Evolutionary conservation across 2,113 vertebrate species (phyloP).

Genomic region (Mustela lutreola): DNA sequence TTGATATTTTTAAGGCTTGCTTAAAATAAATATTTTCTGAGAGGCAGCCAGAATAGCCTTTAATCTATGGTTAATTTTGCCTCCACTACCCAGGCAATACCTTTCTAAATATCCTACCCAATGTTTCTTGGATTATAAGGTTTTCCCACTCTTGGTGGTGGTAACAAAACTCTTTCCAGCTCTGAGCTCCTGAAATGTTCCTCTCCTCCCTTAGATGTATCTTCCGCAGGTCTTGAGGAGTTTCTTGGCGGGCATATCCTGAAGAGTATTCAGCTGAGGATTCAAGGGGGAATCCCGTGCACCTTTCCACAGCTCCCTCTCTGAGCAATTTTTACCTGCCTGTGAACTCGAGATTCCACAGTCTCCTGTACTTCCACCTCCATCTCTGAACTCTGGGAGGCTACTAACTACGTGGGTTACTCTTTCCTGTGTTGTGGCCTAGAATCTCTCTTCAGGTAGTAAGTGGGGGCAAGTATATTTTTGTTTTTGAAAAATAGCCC

Average conservation of each 20-base stretch:
- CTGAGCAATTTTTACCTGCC: background rate
- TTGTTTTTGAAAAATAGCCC: conserved; percentile 16
- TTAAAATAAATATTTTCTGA: background rate
- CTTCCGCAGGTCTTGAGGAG: background rate
- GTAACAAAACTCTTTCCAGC: background rate
- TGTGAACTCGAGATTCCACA: background rate
- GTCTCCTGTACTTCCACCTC: background rate
- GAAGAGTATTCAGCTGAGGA: background rate
- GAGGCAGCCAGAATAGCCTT: background rate
- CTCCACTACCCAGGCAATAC: background rate
- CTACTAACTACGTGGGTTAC: background rate
- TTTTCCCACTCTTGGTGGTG: background rate
- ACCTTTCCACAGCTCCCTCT: background rate
- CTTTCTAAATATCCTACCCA: background rate
- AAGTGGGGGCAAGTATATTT: background rate
- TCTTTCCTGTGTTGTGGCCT: background rate
- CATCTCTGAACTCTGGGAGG: background rate
- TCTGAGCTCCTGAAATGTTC: background rate
- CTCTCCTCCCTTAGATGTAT: background rate
- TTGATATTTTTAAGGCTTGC: background rate
- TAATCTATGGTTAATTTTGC: background rate
- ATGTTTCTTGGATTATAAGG: background rate
- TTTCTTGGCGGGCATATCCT: background rate
- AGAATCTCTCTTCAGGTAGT: background rate
- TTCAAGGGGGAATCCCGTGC: background rate